phyloP scores from a whole-genome alignment of 2,888 invertebrate genomes.

The Orchesellides sinensis region DNA sequence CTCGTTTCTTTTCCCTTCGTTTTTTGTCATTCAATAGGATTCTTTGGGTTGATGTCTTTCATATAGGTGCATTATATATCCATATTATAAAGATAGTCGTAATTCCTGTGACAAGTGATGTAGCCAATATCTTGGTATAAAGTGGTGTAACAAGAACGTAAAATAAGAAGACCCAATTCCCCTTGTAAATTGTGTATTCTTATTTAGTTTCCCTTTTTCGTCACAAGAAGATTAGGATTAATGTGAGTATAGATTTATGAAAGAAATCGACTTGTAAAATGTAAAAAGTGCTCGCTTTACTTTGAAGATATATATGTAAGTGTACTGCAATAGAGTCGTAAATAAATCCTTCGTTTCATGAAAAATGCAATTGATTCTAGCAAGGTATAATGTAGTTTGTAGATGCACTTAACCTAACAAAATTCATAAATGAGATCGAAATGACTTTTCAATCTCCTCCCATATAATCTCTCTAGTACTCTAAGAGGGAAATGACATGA shows the following conservation, averaged over 20 bases:
- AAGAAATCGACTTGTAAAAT: constrained; percentile 16
- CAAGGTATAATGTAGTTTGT: no score
- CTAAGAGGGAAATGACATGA: no score
- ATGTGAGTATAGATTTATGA: constrained; percentile 11
- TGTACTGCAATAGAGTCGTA: no score
- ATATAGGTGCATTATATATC: background rate
- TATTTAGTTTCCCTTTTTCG: constrained; percentile 47
- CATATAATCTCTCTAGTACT: no score
- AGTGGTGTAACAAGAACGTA: constrained; percentile 35
- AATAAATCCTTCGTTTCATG: no score
- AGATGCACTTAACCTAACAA: no score
- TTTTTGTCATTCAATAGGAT: constrained; percentile 39
- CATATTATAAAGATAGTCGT: constrained; percentile 12
- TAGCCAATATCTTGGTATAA: constrained; percentile 50
- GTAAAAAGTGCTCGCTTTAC: constrained; percentile 32
- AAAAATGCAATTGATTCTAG: no score
- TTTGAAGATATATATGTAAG: no score
- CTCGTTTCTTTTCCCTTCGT: constrained; percentile 64
- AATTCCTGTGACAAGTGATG: constrained; percentile 57
- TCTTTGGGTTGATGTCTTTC: constrained; percentile 23
- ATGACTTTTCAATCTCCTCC: no score
- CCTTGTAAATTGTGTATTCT: constrained; percentile 52
- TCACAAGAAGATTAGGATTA: constrained; percentile 52
- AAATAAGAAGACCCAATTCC: constrained; percentile 48
- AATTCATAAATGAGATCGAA: no score